A percentile compares a stretch with the other conserved stretches of the same genome.
Evolutionary conservation across 2,113 vertebrate species (phyloP).

Genomic region (Upupa epops): DNA sequence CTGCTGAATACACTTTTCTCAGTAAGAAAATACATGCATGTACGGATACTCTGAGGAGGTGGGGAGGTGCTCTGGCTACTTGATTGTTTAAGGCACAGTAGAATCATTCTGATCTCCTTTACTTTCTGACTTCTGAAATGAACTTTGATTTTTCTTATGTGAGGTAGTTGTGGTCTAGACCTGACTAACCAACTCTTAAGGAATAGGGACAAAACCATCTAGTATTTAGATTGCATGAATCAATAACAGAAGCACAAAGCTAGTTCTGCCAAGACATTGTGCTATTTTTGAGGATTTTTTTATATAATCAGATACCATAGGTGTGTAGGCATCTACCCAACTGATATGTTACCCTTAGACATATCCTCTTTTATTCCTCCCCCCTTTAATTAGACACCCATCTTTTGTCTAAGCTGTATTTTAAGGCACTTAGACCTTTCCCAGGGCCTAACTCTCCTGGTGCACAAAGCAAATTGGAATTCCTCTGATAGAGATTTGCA

Average conservation of each 20-base stretch:
- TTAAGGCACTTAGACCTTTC: not conserved
- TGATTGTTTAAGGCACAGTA: not conserved
- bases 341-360: not conserved
- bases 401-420: not conserved
- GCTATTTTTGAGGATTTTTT: not conserved
- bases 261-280: not conserved
- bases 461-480: not conserved
- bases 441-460: not conserved
- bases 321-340: not conserved
- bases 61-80: not conserved
- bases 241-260: not conserved
- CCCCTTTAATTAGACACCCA: not conserved
- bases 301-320: not conserved
- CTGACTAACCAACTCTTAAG: not conserved
- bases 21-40: not conserved
- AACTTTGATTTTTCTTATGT: not conserved
- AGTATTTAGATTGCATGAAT: not conserved
- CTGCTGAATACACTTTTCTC: not conserved
- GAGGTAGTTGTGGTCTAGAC: not conserved
- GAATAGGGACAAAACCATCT: not conserved
- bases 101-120: not conserved
- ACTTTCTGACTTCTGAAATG: not conserved
- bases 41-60: not conserved
- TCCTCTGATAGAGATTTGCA: not conserved
- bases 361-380: not conserved